Percentiles rank a stretch among this genome's conserved stretches.
phyloP scores from a whole-genome alignment of 2,797 vertebrate genomes.

The Pseudotriccus pelzelni region DNA sequence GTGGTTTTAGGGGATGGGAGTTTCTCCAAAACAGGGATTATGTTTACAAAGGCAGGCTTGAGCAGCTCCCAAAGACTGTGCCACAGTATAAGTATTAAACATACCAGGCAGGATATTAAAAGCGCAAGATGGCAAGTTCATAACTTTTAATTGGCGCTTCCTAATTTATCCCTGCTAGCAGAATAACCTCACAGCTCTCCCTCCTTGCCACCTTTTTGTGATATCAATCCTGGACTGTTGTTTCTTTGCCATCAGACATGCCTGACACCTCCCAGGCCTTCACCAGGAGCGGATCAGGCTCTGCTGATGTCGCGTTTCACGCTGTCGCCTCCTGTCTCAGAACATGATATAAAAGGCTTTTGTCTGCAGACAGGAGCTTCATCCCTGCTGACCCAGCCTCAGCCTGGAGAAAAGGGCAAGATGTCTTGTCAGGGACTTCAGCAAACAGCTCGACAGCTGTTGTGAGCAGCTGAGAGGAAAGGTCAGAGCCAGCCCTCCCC shows the following conservation, averaged over 20 bases:
- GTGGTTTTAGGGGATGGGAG: background rate
- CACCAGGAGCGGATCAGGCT: background rate
- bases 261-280: background rate
- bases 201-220: background rate
- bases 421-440: background rate
- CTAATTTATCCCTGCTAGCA: background rate
- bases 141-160: background rate
- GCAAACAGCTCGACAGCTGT: background rate
- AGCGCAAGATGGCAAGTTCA: background rate
- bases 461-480: background rate
- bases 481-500: background rate
- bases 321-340: background rate
- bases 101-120: background rate
- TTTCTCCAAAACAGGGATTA: background rate
- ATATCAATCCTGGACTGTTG: background rate
- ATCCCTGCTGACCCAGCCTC: background rate
- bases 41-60: background rate
- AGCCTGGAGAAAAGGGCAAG: conserved; percentile 9
- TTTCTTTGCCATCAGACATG: background rate
- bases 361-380: background rate
- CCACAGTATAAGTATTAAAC: background rate
- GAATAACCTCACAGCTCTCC: background rate
- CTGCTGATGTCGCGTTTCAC: background rate
- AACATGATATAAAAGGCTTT: background rate
- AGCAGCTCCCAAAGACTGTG: background rate